Evolutionary conservation across 2,888 invertebrate species (phyloP), one percentile per base, ranked within the genome.

Genomic region (Parelbella ahira): DNA sequence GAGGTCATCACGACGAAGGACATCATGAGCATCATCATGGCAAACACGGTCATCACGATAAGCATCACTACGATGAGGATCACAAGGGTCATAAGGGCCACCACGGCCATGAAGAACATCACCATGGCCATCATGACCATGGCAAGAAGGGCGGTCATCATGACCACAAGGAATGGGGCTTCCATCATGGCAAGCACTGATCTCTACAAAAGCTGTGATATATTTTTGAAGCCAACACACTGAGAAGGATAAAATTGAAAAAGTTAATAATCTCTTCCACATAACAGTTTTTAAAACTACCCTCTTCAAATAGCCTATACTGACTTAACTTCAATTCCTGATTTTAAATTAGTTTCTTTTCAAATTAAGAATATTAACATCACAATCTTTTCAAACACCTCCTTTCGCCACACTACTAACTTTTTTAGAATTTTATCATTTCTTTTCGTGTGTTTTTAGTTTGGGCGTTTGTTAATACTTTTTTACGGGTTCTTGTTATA

Each of bases 71-170:
- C 25, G 84, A 86, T 46, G 83, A 79, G 42, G 70, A 82, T 43
- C 84, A 86, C 45, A 66, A 86, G 8, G 86, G 84, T n/a, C 86
- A 86, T 57, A 84, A 86, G 55, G 86, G 86, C 21, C 86, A 86
- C 48, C 84, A 86, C 45, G 86, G 86, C 9, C 86, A 86, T 53
- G 84, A 86, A 39, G 83, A 83, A 39, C 86, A 86, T 51, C 86
- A 86, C 56, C 84, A 84, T 46, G 71, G 72, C 51, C 86, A 86
- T 53, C 79, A 86, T 46, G 84, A 81, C 47, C 86, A 86, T 66
- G 86, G 86, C 63, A 86, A 86, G 66, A 86, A 86, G 64, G 86
- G 84, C 19, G 84, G 80, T 44, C 84, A 86, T 45, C 49, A 82
- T 4, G 81, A 74, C 56, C 83, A 83, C 45, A 86, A 86, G 45